These are phyloP conservation scores for Vesta saturnalis DNA, from an alignment of 2,888 invertebrate species.

Conservation along the genomic window DNA sequence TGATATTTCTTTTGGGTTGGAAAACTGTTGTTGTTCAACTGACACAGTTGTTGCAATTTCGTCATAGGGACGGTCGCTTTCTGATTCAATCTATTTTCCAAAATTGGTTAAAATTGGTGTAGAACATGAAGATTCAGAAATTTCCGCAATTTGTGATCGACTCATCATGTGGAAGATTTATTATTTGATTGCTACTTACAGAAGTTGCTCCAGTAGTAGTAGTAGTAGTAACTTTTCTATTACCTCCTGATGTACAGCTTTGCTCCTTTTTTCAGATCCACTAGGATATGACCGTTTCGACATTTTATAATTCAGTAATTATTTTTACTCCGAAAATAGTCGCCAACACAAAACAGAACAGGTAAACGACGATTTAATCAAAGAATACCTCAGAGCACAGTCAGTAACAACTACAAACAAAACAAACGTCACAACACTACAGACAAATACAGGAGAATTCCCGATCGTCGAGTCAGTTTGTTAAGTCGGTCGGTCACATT, in stretches of 20 bases:
- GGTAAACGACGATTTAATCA: no score
- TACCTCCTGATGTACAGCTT: constrained; percentile 25
- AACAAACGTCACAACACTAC: no score
- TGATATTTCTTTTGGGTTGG: constrained; percentile 15
- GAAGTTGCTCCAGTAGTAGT: constrained; percentile 5
- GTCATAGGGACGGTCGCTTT: background rate
- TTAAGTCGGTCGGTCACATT: no score
- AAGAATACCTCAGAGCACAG: no score
- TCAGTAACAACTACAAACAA: no score
- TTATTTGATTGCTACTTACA: constrained; percentile 7
- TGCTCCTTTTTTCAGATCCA: constrained; percentile 15
- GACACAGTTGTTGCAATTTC: constrained; percentile 2
- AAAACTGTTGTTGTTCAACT: constrained; percentile 3
- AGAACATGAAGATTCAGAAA: constrained; percentile 26
- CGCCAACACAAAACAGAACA: no score
- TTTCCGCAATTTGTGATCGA: constrained; percentile 1
- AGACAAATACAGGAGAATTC: no score
- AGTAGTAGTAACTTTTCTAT: constrained; percentile 28
- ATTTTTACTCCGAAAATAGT: no score
- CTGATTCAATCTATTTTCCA: background rate
- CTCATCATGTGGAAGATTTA: background rate
- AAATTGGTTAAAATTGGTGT: background rate
- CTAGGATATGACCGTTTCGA: constrained; percentile 10
- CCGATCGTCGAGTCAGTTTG: no score
- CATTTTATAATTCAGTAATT: background rate